These are phyloP conservation scores for Leucophenga montana DNA, from an alignment of 2,888 invertebrate species.

Conservation along the genomic window DNA sequence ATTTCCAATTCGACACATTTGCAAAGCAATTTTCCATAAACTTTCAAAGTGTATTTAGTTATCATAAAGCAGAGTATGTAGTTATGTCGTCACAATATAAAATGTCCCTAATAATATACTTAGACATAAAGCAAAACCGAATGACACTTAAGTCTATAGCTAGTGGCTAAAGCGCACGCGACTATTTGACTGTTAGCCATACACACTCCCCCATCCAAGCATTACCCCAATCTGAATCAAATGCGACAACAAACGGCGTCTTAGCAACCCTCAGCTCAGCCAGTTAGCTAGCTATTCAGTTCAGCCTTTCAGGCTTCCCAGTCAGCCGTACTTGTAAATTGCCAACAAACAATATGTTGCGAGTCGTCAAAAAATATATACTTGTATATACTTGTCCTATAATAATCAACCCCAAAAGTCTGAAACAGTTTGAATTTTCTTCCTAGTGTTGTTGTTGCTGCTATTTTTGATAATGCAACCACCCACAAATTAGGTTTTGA, in stretches of 20 bases:
- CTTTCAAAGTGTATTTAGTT: too few species aligned
- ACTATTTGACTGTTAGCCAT: not conserved
- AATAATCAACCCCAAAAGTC: slow-evolving; percentile 41
- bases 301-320: not conserved
- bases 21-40: too few species aligned
- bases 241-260: too few species aligned
- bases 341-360: slow-evolving; percentile 28
- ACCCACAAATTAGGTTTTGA: slow-evolving; percentile 62
- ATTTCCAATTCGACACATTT: too few species aligned
- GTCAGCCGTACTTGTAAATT: slow-evolving; percentile 26
- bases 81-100: too few species aligned
- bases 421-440: slow-evolving; percentile 52
- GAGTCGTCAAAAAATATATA: slow-evolving; percentile 22
- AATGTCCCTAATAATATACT: too few species aligned
- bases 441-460: too few species aligned
- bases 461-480: slow-evolving; percentile 55
- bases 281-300: not conserved
- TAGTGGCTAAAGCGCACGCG: not conserved
- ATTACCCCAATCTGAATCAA: not conserved
- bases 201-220: not conserved
- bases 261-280: slow-evolving; percentile 9
- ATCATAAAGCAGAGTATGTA: too few species aligned
- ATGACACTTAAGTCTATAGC: slow-evolving; percentile 6
- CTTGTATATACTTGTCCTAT: slow-evolving; percentile 1
- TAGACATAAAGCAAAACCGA: too few species aligned